Evolutionary conservation across 1,140 invertebrate species (phyloP).

Genomic region (Aricia agestis): DNA sequence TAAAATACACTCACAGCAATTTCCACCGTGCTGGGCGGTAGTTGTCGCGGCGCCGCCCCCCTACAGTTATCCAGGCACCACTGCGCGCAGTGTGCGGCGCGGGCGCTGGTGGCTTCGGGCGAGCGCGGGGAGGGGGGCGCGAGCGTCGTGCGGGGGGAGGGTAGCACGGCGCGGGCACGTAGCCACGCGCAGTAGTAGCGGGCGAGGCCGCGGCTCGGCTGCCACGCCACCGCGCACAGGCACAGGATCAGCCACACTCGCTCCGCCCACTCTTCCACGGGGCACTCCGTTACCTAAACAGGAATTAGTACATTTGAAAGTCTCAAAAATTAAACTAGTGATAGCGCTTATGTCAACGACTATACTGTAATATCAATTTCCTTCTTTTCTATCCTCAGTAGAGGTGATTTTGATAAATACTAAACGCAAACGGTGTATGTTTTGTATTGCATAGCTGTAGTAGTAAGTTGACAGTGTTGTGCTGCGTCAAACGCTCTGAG

Average conservation of each 20-base stretch:
- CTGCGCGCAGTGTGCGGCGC: constrained; percentile 87
- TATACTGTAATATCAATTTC: too few species aligned
- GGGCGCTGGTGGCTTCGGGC: constrained; percentile 28
- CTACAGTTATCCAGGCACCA: constrained; percentile 96
- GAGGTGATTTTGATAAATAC: too few species aligned
- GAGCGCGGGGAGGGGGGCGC: constrained; percentile 32
- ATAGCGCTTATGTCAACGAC: too few species aligned
- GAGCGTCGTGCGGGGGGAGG: constrained; percentile 26
- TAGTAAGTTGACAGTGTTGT: too few species aligned
- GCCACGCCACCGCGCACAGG: constrained; percentile 92
- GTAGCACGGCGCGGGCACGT: constrained; percentile 39
- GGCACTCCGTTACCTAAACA: constrained; percentile 86
- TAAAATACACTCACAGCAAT: constrained; percentile 83
- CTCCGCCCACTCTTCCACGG: constrained; percentile 86
- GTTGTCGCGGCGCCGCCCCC: constrained; percentile 87
- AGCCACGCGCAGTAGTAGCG: constrained; percentile 77
- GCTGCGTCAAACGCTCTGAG: too few species aligned
- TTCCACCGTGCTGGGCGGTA: constrained; percentile 94
- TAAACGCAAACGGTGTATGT: too few species aligned
- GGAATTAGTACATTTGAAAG: not conserved
- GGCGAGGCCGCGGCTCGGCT: constrained; percentile 91
- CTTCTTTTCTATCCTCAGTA: too few species aligned
- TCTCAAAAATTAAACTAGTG: not conserved
- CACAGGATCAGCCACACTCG: constrained; percentile 93
- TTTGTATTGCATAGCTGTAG: too few species aligned